Evolutionary conservation across 2,113 vertebrate species (phyloP), one percentile per base, ranked within the genome.

Genomic region (Xiphophorus couchianus): DNA sequence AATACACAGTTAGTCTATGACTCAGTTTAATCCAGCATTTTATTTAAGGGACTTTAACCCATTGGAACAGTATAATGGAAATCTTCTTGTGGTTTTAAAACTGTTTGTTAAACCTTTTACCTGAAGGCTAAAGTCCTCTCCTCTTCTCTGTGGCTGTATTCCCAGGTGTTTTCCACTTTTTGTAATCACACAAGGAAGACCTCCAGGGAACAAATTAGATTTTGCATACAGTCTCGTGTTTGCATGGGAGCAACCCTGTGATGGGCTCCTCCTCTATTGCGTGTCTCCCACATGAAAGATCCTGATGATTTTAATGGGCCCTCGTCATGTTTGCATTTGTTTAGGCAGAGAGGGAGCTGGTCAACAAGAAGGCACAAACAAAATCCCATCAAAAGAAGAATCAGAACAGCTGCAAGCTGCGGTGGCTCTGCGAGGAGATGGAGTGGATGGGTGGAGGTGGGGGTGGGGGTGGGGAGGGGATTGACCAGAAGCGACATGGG

Each of bases 401-500:
- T 86, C 86, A 87, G 83, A 84, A 86, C 92, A 94, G 93, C 90
- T 93, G 90, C 89, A 87, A 89, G 90, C 88, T 74, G 82, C 63
- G 71, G 51, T 58, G 19, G 80, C 80, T 69, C 69, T 62, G 81
- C 54, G 82, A 81, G 78, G 78, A 80, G 78, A 80, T 65, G 35
- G 76, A 74, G 62, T 15, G 39, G 4, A 42, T 4, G 39, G 39
- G 30, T 39, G 69, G 73, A 80, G 75, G 74, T 39, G 66, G 73
- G 62, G 75, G 74, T 39, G 66, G 73, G 62, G 73, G 63, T 63
- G 35, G 64, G 75, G 87, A 85, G 87, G 91, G 90, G 90, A 91
- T 91, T 91, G 90, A 92, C 88, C 88, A 91, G 90, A 88, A 91
- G 90, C 84, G 90, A 91, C 86, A 88, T 80, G 67, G 91, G 91